A percentile compares a stretch with the other conserved stretches of the same genome.
These are phyloP conservation scores for Polydrusus tereticollis DNA, from an alignment of 2,888 invertebrate genomes.

Conservation along the genomic window DNA sequence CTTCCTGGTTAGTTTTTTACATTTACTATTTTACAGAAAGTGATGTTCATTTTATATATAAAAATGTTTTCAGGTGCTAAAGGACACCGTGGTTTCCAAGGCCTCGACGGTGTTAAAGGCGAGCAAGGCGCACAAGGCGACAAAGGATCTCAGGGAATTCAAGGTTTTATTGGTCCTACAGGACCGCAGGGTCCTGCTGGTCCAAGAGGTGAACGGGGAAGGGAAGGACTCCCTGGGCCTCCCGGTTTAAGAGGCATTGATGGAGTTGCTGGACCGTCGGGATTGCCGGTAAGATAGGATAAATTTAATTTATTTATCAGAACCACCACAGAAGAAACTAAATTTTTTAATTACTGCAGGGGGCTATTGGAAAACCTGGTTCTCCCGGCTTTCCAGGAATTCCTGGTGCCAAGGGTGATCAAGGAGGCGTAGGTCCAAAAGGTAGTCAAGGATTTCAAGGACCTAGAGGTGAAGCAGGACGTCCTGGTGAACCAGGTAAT, in stretches of 20 bases:
- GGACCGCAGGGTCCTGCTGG: slow-evolving; percentile 84
- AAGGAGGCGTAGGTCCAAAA: slow-evolving; percentile 80
- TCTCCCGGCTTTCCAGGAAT: slow-evolving; percentile 88
- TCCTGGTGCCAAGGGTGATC: slow-evolving; percentile 86
- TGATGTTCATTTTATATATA: not conserved
- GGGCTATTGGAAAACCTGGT: slow-evolving; percentile 85
- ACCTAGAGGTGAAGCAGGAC: slow-evolving; percentile 82
- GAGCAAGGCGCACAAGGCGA: slow-evolving; percentile 83
- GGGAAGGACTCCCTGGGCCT: slow-evolving; percentile 85
- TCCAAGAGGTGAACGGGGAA: slow-evolving; percentile 85
- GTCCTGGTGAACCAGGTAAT: slow-evolving; percentile 73
- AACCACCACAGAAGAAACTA: not conserved
- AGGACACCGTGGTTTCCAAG: slow-evolving; percentile 86
- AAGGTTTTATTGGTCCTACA: slow-evolving; percentile 78
- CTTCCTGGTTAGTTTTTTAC: slow-evolving; percentile 74
- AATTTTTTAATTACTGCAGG: slow-evolving; percentile 67
- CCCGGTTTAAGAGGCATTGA: slow-evolving; percentile 85
- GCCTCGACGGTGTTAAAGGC: slow-evolving; percentile 85
- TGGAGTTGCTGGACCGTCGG: slow-evolving; percentile 84
- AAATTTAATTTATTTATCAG: not conserved
- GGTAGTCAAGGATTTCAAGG: slow-evolving; percentile 88
- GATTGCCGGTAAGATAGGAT: slow-evolving; percentile 73
- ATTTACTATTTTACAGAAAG: not conserved
- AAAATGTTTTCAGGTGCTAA: slow-evolving; percentile 65
- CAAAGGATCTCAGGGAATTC: slow-evolving; percentile 78